Conservation (phyloP, 2,113 vertebrate genomes). For the Pterocles orientalis region DNA sequence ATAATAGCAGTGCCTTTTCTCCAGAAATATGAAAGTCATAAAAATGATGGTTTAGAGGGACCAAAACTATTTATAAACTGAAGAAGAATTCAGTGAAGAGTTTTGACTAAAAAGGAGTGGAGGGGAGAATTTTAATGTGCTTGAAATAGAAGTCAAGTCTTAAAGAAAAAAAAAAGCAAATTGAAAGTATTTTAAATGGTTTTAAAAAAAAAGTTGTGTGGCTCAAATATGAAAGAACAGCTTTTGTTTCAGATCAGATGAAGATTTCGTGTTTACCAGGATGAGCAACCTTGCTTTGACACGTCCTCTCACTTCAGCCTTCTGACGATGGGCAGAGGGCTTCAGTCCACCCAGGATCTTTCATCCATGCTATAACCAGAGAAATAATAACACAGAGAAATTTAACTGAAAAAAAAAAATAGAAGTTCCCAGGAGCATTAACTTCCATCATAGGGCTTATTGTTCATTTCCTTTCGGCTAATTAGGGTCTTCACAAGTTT, state of each 20-base stretch:
- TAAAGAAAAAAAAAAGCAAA: constrained; percentile 32
- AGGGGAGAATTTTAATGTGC: constrained; percentile 65
- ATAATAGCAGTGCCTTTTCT: constrained; percentile 7
- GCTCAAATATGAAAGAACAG: constrained; percentile 13
- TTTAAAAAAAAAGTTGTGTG: not conserved
- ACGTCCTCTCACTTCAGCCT: not conserved
- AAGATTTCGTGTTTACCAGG: not conserved
- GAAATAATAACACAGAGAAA: not conserved
- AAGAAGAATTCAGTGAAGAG: constrained; percentile 67
- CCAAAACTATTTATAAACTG: constrained; percentile 66
- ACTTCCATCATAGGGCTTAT: not conserved
- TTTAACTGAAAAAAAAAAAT: not conserved
- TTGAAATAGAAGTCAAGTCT: constrained; percentile 61
- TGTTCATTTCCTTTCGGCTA: not conserved
- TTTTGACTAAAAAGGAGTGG: constrained; percentile 58
- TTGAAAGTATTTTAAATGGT: constrained; percentile 40
- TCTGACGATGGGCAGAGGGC: not conserved
- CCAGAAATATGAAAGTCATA: constrained; percentile 53
- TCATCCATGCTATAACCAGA: not conserved
- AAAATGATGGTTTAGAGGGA: constrained; percentile 60
- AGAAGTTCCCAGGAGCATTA: not conserved
- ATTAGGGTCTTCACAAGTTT: not conserved
- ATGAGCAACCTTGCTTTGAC: not conserved
- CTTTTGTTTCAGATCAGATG: constrained; percentile 1
- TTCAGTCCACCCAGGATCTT: not conserved